phyloP scores from a whole-genome alignment of 2,888 invertebrate genomes.

The Heliconius cydno region DNA sequence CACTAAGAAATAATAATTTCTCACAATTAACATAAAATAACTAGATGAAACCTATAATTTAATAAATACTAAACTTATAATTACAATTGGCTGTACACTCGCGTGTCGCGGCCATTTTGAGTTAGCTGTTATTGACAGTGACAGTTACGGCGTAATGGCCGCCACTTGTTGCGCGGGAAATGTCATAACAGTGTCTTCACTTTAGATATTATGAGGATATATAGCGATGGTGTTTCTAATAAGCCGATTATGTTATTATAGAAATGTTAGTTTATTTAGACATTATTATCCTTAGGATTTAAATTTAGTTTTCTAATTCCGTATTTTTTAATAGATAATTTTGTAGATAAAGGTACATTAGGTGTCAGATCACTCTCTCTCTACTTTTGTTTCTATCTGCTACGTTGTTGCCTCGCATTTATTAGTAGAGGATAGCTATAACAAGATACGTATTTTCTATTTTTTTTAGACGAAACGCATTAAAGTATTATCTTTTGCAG shows the following conservation, averaged over 20 bases:
- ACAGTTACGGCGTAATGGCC: slow-evolving; percentile 54
- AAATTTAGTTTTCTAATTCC: background rate
- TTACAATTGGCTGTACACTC: slow-evolving; percentile 57
- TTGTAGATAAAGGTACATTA: background rate
- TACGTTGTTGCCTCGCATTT: too few species aligned
- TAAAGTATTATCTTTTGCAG: too few species aligned
- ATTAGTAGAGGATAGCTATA: too few species aligned
- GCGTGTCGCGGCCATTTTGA: slow-evolving; percentile 71
- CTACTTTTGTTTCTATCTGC: background rate
- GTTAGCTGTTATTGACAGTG: slow-evolving; percentile 58
- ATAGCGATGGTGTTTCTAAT: slow-evolving; percentile 7
- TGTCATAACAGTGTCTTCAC: slow-evolving; percentile 46
- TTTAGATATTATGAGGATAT: slow-evolving; percentile 39
- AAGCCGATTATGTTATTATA: slow-evolving; percentile 21
- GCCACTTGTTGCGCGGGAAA: slow-evolving; percentile 51
- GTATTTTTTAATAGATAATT: background rate
- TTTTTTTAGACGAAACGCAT: too few species aligned
- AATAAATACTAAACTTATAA: slow-evolving; percentile 48
- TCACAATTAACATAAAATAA: slow-evolving; percentile 38
- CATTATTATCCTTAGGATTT: background rate
- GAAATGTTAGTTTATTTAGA: slow-evolving; percentile 5
- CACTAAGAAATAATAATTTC: slow-evolving; percentile 22
- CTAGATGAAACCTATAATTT: slow-evolving; percentile 48
- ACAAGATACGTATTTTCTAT: too few species aligned
- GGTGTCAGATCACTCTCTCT: background rate